Evolutionary conservation across 1,140 invertebrate genomes (phyloP).

Genomic region (Camponotus pennsylvanicus): DNA sequence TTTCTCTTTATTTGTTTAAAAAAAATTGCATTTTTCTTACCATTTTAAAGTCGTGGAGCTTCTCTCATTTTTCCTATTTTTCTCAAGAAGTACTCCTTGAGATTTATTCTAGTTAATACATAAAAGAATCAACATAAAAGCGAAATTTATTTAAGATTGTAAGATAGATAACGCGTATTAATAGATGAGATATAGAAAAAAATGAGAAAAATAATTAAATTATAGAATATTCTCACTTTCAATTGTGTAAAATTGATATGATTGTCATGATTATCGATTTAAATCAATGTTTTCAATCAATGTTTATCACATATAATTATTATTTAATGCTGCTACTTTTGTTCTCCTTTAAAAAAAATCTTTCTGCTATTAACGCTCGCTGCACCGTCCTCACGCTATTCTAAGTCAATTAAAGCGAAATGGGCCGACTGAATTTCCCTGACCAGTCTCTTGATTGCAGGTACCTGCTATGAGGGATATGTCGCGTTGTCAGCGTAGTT

Average conservation of each 20-base stretch:
- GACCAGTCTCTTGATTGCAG: slow-evolving; percentile 81
- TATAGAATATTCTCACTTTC: not conserved
- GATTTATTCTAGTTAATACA: too few species aligned
- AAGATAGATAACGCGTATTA: too few species aligned
- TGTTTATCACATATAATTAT: too few species aligned
- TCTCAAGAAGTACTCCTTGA: too few species aligned
- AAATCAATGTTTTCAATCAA: not conserved
- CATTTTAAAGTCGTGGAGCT: too few species aligned
- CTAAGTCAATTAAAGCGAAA: slow-evolving; percentile 35
- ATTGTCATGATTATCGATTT: not conserved
- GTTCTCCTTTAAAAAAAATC: not conserved
- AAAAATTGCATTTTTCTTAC: too few species aligned
- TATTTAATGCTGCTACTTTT: not conserved
- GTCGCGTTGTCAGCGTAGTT: slow-evolving; percentile 76
- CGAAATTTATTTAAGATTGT: too few species aligned
- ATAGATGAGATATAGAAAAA: too few species aligned
- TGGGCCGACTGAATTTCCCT: slow-evolving; percentile 48
- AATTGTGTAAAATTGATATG: not conserved
- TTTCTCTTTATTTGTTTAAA: too few species aligned
- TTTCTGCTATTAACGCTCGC: slow-evolving; percentile 52
- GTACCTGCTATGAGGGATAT: slow-evolving; percentile 83
- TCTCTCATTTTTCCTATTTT: too few species aligned
- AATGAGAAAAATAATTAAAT: slow-evolving; percentile 17
- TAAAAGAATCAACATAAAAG: too few species aligned
- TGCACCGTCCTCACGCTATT: slow-evolving; percentile 23